Conservation (phyloP, 2,797 vertebrate species). For the Pangasius mekongensis region DNA sequence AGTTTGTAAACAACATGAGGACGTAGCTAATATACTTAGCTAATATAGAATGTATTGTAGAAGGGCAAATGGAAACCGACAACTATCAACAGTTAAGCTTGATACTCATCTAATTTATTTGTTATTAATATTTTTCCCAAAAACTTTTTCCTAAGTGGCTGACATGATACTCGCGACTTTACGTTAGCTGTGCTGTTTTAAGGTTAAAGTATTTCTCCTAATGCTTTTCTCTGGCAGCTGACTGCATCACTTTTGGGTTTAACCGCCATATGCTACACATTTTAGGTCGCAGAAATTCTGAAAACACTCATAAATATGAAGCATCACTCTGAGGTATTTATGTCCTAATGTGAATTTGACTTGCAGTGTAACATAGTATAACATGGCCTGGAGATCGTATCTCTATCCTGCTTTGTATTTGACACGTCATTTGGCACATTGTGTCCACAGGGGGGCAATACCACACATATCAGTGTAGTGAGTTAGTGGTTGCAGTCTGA, state of each 20-base stretch:
- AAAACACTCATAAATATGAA: background rate
- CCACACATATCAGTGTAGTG: background rate
- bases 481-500: background rate
- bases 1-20: background rate
- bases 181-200: background rate
- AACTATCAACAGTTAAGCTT: background rate
- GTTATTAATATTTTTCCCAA: background rate
- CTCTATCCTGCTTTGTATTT: background rate
- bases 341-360: background rate
- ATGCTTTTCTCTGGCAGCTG: background rate
- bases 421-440: background rate
- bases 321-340: background rate
- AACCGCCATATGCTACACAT: background rate
- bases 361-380: background rate
- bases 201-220: background rate
- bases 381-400: background rate
- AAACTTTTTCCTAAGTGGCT: background rate
- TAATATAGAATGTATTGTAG: background rate
- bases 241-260: background rate
- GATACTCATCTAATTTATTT: background rate
- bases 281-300: background rate
- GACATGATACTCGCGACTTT: background rate
- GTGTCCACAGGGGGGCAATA: constrained; percentile 31
- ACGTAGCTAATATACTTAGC: no score
- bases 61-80: background rate